phyloP scores from a whole-genome alignment of 92 coral and sea anemone genomes.

The Porites rus region DNA sequence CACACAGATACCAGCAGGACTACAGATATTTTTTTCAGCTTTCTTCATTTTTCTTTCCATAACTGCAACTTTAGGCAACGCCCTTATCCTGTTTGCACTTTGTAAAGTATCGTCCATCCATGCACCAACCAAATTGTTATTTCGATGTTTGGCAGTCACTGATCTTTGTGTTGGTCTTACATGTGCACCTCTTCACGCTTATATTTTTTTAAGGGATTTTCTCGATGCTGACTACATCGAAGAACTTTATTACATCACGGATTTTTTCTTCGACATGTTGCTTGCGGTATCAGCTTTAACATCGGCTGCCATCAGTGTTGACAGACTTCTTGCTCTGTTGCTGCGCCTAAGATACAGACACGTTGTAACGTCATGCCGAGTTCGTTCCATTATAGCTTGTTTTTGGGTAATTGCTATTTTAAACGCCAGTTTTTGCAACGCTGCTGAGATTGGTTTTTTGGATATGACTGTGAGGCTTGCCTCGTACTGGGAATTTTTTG shows the following conservation, averaged over 20 bases:
- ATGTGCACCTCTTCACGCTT: neutral
- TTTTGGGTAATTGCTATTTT: neutral
- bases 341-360: neutral
- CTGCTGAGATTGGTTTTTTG: neutral
- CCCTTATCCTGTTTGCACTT: neutral
- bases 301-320: neutral
- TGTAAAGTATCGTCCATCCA: neutral
- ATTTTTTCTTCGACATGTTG: neutral
- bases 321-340: constrained; percentile 11
- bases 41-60: neutral
- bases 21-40: neutral
- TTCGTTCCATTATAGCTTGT: neutral
- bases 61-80: neutral
- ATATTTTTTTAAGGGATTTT: neutral
- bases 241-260: too few species aligned
- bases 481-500: neutral
- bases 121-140: neutral
- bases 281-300: neutral
- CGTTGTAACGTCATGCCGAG: neutral
- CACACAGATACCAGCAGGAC: neutral
- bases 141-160: neutral
- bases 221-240: neutral
- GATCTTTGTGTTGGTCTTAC: neutral
- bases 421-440: neutral
- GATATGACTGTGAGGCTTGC: neutral